These are phyloP conservation scores for Conus canariensis DNA, from an alignment of 2,888 invertebrate genomes.

Conservation along the genomic window DNA sequence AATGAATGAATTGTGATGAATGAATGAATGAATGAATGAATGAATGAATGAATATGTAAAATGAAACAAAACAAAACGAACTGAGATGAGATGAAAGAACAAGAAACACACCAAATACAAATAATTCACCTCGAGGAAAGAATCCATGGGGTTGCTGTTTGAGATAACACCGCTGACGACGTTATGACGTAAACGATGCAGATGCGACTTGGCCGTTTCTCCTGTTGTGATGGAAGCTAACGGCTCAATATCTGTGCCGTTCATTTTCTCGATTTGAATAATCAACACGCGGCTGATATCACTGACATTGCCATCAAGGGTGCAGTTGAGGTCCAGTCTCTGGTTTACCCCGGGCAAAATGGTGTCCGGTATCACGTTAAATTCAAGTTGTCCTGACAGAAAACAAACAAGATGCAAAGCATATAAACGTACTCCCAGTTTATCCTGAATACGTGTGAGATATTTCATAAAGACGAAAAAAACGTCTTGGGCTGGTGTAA, in stretches of 20 bases:
- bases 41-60: neutral
- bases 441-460: no score
- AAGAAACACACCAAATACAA: neutral
- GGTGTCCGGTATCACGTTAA: neutral
- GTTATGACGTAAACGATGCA: neutral
- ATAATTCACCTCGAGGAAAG: neutral
- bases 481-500: no score
- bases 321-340: neutral
- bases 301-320: neutral
- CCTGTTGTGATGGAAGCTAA: neutral
- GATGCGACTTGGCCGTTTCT: neutral
- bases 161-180: neutral
- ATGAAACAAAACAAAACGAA: no score
- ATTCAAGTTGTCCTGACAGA: neutral
- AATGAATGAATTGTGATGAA: neutral
- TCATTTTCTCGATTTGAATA: neutral
- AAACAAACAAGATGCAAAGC: neutral
- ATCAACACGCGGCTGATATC: neutral
- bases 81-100: neutral
- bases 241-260: neutral
- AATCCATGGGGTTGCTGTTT: neutral
- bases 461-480: no score
- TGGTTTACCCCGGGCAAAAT: neutral
- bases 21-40: neutral
- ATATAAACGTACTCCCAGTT: no score